Conservation (phyloP, 2,888 invertebrate genomes). For the Andrena hattorfiana region DNA sequence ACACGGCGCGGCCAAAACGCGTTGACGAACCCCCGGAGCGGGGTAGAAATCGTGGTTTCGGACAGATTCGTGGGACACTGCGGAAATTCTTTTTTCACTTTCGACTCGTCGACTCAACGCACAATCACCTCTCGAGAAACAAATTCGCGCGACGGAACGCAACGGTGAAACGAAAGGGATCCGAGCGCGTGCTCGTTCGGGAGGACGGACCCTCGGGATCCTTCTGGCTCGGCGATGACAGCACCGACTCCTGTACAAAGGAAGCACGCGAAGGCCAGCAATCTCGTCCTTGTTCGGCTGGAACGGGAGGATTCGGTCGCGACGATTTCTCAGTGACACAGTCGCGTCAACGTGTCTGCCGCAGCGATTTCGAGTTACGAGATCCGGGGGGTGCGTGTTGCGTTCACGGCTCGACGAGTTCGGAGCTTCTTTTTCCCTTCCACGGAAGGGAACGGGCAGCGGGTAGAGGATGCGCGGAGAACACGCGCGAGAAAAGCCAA, state of each 20-base stretch:
- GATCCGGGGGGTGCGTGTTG: neutral
- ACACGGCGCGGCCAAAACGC: neutral
- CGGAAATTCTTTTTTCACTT: slow-evolving; percentile 1
- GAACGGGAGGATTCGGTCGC: slow-evolving; percentile 55
- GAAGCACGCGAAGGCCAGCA: slow-evolving; percentile 34
- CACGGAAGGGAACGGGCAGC: neutral
- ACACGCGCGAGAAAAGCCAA: neutral
- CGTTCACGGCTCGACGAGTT: slow-evolving; percentile 4
- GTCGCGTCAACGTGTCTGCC: slow-evolving; percentile 65
- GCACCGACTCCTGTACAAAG: slow-evolving; percentile 41
- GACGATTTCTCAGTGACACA: slow-evolving; percentile 63
- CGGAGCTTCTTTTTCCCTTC: neutral
- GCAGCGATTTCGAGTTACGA: slow-evolving; percentile 36
- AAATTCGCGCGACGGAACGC: neutral
- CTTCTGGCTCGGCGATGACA: slow-evolving; percentile 40
- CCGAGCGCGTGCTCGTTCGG: neutral
- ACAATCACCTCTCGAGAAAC: neutral
- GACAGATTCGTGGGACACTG: neutral
- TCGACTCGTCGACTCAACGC: slow-evolving; percentile 30
- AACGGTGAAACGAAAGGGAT: neutral
- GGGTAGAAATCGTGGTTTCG: neutral
- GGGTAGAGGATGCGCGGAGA: neutral
- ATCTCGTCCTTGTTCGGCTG: slow-evolving; percentile 33
- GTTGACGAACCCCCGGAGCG: neutral
- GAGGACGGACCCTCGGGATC: neutral